phyloP scores from a whole-genome alignment of 2,797 vertebrate species.

The Pantherophis vulpinus region DNA sequence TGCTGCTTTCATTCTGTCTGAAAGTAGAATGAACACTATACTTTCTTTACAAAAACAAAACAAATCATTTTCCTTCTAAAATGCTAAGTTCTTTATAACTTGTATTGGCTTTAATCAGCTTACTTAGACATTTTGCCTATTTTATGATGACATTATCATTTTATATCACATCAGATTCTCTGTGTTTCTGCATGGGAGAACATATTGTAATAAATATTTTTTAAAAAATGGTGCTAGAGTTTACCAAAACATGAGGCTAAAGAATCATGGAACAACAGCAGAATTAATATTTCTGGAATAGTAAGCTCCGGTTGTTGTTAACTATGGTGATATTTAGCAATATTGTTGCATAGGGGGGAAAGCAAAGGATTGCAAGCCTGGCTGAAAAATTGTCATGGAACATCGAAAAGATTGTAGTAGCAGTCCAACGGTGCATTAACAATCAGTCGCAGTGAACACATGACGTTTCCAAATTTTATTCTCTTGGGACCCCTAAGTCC shows the following conservation, averaged over 20 bases:
- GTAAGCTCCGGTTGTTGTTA: not conserved
- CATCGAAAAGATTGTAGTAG: too few species aligned
- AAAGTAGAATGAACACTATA: not conserved
- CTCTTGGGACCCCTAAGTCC: too few species aligned
- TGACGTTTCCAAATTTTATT: too few species aligned
- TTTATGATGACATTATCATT: not conserved
- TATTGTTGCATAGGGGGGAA: too few species aligned
- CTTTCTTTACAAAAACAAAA: not conserved
- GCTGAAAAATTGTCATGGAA: too few species aligned
- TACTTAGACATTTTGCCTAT: not conserved
- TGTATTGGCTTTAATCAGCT: not conserved
- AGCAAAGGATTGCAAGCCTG: too few species aligned
- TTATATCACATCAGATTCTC: not conserved
- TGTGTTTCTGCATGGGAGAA: not conserved
- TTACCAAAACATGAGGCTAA: not conserved
- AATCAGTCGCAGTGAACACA: too few species aligned
- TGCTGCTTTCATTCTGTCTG: not conserved
- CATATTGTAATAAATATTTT: not conserved
- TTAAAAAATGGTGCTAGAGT: not conserved
- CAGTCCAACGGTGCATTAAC: too few species aligned
- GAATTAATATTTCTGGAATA: not conserved
- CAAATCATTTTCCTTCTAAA: not conserved
- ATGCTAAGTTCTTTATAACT: not conserved
- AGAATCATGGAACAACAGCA: not conserved
- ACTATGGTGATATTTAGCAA: not conserved